These are phyloP conservation scores for Pseudotriccus pelzelni DNA, from an alignment of 2,797 vertebrate species.

Conservation along the genomic window DNA sequence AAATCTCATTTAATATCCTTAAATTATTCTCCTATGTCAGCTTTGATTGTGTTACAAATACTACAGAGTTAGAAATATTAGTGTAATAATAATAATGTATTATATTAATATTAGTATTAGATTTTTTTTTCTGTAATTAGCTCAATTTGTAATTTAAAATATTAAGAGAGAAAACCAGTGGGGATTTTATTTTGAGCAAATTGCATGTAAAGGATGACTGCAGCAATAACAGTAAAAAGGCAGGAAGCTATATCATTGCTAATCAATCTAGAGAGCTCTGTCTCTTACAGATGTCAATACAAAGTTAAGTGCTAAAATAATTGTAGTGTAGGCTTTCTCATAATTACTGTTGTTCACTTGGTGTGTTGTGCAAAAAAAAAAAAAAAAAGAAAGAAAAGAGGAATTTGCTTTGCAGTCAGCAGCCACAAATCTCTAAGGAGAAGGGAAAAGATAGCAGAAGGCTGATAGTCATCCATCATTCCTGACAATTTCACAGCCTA, in stretches of 20 bases:
- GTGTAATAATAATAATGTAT: neutral
- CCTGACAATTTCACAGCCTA: slow-evolving; percentile 91
- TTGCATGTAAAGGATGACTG: slow-evolving; percentile 43
- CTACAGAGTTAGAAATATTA: neutral
- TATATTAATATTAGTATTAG: slow-evolving; percentile 4
- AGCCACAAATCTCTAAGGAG: slow-evolving; percentile 91
- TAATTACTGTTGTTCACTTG: slow-evolving; percentile 76
- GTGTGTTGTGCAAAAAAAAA: slow-evolving; percentile 68
- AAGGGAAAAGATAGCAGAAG: slow-evolving; percentile 92
- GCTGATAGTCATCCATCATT: slow-evolving; percentile 97
- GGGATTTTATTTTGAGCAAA: neutral
- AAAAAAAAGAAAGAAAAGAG: slow-evolving; percentile 65
- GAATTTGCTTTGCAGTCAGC: slow-evolving; percentile 89
- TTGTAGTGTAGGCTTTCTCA: slow-evolving; percentile 75
- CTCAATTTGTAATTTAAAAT: slow-evolving; percentile 49
- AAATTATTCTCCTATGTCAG: neutral
- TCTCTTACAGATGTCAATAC: slow-evolving; percentile 76
- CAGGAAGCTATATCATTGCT: slow-evolving; percentile 68
- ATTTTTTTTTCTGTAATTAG: neutral
- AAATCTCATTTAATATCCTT: slow-evolving; percentile 18
- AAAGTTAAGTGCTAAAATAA: slow-evolving; percentile 77
- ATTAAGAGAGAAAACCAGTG: slow-evolving; percentile 38
- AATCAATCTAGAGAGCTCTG: slow-evolving; percentile 72
- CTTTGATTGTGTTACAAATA: neutral
- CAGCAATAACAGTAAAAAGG: slow-evolving; percentile 50